phyloP scores from a whole-genome alignment of 2,888 invertebrate species.

The Anoncus sp. region DNA sequence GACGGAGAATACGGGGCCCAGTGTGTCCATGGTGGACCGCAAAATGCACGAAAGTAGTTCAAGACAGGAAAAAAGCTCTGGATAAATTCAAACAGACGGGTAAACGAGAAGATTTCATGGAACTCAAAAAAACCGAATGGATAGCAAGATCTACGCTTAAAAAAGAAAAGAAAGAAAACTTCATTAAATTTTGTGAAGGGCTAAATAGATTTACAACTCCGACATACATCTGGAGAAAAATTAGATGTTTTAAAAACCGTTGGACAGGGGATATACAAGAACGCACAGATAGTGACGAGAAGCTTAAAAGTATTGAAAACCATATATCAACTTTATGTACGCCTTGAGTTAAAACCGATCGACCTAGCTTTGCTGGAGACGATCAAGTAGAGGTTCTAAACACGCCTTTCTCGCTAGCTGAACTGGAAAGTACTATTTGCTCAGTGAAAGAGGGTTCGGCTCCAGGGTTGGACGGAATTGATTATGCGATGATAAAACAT shows the following conservation, averaged over 20 bases:
- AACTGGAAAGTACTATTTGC: slow-evolving; percentile 24
- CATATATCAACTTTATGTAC: slow-evolving; percentile 18
- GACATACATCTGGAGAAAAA: slow-evolving; percentile 35
- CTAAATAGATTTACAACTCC: slow-evolving; percentile 26
- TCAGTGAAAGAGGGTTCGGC: neutral
- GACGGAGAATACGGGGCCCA: neutral
- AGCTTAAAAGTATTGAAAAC: neutral
- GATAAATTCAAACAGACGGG: neutral
- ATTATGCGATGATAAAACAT: slow-evolving; percentile 24
- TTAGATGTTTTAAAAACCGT: slow-evolving; percentile 47
- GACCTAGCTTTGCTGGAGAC: neutral
- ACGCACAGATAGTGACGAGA: too few relatives aligned
- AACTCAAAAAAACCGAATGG: slow-evolving; percentile 21
- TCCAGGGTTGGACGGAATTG: slow-evolving; percentile 39
- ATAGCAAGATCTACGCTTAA: slow-evolving; percentile 23
- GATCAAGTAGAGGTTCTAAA: neutral
- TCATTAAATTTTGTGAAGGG: slow-evolving; percentile 29
- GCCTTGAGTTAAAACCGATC: slow-evolving; percentile 7
- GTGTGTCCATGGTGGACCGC: slow-evolving; percentile 20
- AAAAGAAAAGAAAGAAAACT: slow-evolving; percentile 28
- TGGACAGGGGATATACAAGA: too few relatives aligned
- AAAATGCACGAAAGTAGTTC: neutral
- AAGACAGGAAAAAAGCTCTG: slow-evolving; percentile 1
- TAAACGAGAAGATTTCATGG: slow-evolving; percentile 7
- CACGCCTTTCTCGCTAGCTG: neutral